These are phyloP conservation scores for Paralichthys olivaceus DNA, from an alignment of 2,113 vertebrate genomes.

Conservation along the genomic window DNA sequence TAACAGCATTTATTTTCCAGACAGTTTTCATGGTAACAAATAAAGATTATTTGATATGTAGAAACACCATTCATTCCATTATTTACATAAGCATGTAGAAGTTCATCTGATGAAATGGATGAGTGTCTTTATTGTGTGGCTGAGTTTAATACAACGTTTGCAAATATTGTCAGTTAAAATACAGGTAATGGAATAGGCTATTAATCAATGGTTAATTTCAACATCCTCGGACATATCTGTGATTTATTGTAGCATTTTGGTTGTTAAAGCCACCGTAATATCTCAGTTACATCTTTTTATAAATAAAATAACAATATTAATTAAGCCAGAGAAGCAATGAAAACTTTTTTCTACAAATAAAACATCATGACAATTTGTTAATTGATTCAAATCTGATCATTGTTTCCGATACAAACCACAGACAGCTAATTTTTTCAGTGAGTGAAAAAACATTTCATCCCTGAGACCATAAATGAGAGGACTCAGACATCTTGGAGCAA, in stretches of 20 bases:
- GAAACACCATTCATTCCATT: background rate
- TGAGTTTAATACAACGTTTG: too few species aligned
- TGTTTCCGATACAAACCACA: background rate
- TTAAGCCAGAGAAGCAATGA: background rate
- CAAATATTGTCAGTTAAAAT: too few species aligned
- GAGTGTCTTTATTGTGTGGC: too few species aligned
- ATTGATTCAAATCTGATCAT: background rate
- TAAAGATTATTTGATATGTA: too few species aligned
- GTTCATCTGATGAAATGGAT: too few species aligned
- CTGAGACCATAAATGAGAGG: constrained; percentile 70
- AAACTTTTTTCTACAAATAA: too few species aligned
- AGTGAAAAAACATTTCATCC: constrained; percentile 50
- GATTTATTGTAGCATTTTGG: too few species aligned
- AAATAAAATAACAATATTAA: background rate
- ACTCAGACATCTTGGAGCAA: constrained; percentile 53
- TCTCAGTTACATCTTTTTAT: too few species aligned
- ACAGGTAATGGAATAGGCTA: too few species aligned
- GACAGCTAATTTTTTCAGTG: constrained; percentile 24
- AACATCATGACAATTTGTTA: constrained; percentile 12
- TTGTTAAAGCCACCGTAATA: too few species aligned
- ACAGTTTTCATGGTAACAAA: background rate
- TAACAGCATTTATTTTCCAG: background rate
- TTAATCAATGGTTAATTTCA: too few species aligned
- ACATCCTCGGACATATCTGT: too few species aligned
- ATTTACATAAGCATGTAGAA: background rate